Conservation (phyloP, 2,797 vertebrate genomes). For the Diceros bicornis region DNA sequence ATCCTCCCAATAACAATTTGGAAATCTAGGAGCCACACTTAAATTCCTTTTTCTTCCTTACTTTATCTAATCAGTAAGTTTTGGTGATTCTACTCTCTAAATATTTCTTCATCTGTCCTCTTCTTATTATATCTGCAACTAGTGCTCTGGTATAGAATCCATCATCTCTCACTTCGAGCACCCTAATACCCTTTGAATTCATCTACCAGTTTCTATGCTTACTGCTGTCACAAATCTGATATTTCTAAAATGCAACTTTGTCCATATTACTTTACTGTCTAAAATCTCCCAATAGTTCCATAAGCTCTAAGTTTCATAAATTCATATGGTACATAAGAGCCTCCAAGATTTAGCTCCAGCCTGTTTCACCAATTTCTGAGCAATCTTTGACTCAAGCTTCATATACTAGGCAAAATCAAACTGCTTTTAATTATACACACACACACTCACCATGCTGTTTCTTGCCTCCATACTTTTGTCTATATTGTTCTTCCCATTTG, state of each 20-base stretch:
- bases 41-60: background rate
- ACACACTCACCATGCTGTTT: background rate
- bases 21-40: background rate
- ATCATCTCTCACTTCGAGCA: background rate
- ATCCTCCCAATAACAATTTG: background rate
- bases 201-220: background rate
- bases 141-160: background rate
- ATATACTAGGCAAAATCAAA: background rate
- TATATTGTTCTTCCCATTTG: background rate
- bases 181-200: background rate
- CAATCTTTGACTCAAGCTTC: conserved; percentile 5
- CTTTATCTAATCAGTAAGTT: background rate
- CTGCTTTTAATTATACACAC: background rate
- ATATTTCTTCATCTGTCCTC: background rate
- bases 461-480: background rate
- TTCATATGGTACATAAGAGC: background rate
- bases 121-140: background rate
- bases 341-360: background rate
- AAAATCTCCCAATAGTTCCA: conserved; percentile 1
- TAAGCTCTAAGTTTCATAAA: background rate
- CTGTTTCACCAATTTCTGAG: background rate
- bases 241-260: conserved; percentile 31
- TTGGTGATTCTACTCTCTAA: conserved; percentile 31
- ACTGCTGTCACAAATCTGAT: background rate
- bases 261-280: background rate